Conservation (phyloP, 2,113 vertebrate genomes). For the Phalacrocorax aristotelis region DNA sequence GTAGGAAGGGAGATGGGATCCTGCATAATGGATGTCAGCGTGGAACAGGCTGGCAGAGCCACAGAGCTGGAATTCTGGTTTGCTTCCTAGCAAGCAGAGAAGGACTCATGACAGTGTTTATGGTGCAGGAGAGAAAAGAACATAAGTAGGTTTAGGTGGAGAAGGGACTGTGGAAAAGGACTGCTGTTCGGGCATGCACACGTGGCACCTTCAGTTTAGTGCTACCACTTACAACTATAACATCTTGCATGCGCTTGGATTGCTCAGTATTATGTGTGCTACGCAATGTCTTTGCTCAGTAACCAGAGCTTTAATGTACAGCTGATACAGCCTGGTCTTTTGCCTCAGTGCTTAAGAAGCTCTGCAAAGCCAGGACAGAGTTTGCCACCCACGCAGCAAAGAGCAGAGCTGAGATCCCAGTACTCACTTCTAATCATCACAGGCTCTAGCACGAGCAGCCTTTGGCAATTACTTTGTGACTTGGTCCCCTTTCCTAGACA, state of each 20-base stretch:
- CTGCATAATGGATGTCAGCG: neutral
- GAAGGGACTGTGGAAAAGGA: neutral
- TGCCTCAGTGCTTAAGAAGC: neutral
- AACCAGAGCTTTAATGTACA: neutral
- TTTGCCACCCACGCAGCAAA: fast-evolving
- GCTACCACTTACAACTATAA: neutral
- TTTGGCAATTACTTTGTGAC: neutral
- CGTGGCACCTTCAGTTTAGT: neutral
- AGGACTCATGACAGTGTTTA: neutral
- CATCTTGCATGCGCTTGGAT: neutral
- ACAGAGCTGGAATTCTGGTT: neutral
- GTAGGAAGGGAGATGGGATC: neutral
- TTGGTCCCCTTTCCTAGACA: neutral
- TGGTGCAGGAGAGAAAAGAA: neutral
- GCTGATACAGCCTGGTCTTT: neutral
- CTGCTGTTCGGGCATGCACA: fast-evolving
- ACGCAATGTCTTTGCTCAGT: fast-evolving
- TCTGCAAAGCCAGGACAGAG: neutral
- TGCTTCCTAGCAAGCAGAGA: neutral
- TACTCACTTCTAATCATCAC: neutral
- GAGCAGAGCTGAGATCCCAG: neutral
- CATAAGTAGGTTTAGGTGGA: neutral
- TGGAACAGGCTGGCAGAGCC: neutral
- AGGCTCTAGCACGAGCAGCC: neutral
- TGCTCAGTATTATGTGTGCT: neutral